These are phyloP conservation scores for Siniperca undulata DNA, from an alignment of 2,797 vertebrate species.

Conservation along the genomic window DNA sequence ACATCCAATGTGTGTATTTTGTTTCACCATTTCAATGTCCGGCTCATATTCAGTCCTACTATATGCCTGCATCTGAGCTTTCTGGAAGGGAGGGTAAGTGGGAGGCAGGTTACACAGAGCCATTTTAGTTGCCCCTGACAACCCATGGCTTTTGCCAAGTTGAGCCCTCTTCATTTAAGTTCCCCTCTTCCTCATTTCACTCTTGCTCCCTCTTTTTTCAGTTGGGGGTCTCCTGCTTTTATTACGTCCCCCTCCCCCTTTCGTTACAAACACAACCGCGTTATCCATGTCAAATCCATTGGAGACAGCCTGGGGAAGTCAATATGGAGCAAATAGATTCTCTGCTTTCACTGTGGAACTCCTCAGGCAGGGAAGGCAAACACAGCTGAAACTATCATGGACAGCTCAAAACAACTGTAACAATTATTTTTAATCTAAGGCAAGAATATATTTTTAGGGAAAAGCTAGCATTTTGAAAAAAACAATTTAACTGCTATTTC, in stretches of 20 bases:
- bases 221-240: constrained; percentile 72
- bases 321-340: constrained; percentile 84
- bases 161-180: constrained; percentile 74
- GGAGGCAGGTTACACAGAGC: constrained; percentile 47
- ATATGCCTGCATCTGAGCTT: constrained; percentile 39
- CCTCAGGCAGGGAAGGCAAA: constrained; percentile 60
- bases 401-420: constrained; percentile 45
- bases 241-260: constrained; percentile 71
- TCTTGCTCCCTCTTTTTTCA: constrained; percentile 62
- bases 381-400: constrained; percentile 48
- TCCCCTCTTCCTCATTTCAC: constrained; percentile 58
- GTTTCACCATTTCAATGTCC: constrained; percentile 69
- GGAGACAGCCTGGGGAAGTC: constrained; percentile 84
- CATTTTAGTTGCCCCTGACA: constrained; percentile 81
- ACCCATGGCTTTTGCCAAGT: constrained; percentile 74
- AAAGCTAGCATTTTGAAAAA: constrained; percentile 9
- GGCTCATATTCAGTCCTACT: constrained; percentile 57
- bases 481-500: constrained; percentile 7
- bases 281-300: constrained; percentile 89
- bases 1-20: constrained; percentile 61
- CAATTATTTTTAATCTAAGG: constrained; percentile 24
- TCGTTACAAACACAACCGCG: constrained; percentile 78
- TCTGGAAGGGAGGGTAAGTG: constrained; percentile 32
- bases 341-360: constrained; percentile 67
- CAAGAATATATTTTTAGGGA: constrained; percentile 10